Evolutionary conservation across 2,113 vertebrate genomes (phyloP).

Genomic region (Fregetta grallaria): DNA sequence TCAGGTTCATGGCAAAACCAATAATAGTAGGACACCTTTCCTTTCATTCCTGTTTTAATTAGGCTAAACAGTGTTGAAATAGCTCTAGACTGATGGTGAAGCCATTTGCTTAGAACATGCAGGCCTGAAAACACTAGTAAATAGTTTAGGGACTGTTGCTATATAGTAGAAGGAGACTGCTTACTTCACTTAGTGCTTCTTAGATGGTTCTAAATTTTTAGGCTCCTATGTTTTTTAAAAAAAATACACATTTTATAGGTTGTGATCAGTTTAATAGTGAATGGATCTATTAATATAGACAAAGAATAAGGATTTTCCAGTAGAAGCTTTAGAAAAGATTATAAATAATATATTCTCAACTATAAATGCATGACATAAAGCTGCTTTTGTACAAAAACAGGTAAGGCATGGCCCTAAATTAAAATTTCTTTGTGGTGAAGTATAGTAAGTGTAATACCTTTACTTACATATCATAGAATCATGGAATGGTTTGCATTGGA

Average conservation of each 20-base stretch:
- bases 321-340: background rate
- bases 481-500: too few relatives aligned
- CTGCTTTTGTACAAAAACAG: background rate
- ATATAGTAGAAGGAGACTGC: background rate
- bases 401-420: background rate
- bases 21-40: slow-evolving; percentile 26
- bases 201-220: background rate
- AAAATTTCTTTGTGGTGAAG: background rate
- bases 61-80: slow-evolving; percentile 20
- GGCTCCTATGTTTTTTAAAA: background rate
- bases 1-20: slow-evolving; percentile 34
- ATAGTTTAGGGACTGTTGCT: background rate
- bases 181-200: background rate
- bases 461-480: background rate
- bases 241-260: background rate
- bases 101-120: background rate
- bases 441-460: background rate
- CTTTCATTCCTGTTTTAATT: slow-evolving; percentile 13
- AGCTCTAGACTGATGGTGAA: background rate
- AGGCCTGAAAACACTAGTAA: background rate
- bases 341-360: background rate
- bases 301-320: background rate
- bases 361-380: background rate
- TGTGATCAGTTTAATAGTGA: background rate
- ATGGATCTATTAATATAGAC: background rate